Conservation (phyloP, 2,888 invertebrate genomes). For the Dynastes grantii region DNA sequence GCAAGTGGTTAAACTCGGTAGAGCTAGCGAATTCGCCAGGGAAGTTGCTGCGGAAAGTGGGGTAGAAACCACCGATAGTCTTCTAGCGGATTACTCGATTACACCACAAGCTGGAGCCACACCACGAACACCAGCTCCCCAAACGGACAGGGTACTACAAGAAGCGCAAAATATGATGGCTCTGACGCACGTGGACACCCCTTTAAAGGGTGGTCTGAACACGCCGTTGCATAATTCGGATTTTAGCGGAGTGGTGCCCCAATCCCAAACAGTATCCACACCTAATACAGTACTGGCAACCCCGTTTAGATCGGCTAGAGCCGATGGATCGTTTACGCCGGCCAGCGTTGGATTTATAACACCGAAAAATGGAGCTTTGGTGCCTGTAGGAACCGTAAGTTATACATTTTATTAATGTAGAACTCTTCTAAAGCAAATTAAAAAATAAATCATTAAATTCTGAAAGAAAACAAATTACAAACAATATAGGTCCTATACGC, state of each 20-base stretch:
- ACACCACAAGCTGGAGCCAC: constrained; percentile 81
- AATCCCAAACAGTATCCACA: constrained; percentile 81
- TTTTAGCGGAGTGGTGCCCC: constrained; percentile 88
- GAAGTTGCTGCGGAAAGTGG: constrained; percentile 88
- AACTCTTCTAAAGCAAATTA: too few species aligned
- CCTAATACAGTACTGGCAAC: constrained; percentile 94
- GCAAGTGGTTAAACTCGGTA: constrained; percentile 93
- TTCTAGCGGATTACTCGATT: constrained; percentile 93
- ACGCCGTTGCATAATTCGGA: constrained; percentile 93
- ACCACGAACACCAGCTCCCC: constrained; percentile 90
- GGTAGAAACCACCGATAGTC: constrained; percentile 85
- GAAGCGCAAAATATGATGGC: constrained; percentile 99
- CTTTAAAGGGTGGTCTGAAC: constrained; percentile 95
- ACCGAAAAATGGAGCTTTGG: constrained; percentile 72
- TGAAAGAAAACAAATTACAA: too few species aligned
- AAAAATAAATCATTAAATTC: too few species aligned
- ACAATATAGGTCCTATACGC: too few species aligned
- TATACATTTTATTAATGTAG: neutral
- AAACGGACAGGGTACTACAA: constrained; percentile 88
- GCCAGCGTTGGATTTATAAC: constrained; percentile 77
- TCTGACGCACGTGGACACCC: constrained; percentile 97
- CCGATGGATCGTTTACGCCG: constrained; percentile 77
- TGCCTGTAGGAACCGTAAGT: constrained; percentile 64
- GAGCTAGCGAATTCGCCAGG: constrained; percentile 91
- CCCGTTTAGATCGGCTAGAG: constrained; percentile 84